Evolutionary conservation across 2,797 vertebrate genomes (phyloP).

Genomic region (Muraenolepis orangiensis): DNA sequence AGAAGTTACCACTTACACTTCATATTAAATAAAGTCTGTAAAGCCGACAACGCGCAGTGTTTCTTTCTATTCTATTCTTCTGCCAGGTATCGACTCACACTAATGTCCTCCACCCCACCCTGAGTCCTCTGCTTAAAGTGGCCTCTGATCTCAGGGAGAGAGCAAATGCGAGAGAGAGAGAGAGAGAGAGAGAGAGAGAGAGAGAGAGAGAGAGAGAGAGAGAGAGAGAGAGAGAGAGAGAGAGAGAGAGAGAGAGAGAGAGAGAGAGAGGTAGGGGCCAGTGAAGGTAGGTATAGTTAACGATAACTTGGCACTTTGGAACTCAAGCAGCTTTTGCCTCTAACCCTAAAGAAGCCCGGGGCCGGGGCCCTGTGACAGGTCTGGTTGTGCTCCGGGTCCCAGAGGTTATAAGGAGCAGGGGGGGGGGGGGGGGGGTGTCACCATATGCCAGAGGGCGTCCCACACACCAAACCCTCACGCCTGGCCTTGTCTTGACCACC

Average conservation of each 20-base stretch:
- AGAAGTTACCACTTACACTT: not conserved
- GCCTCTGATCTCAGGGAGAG: no score
- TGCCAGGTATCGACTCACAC: slow-evolving; percentile 18
- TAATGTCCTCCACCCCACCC: slow-evolving; percentile 32
- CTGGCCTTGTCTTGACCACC: slow-evolving; percentile 53
- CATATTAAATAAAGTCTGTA: no score
- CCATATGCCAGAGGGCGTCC: slow-evolving; percentile 53
- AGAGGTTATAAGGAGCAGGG: no score
- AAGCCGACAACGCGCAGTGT: no score
- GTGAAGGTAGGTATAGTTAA: slow-evolving; percentile 13
- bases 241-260: slow-evolving; percentile 14
- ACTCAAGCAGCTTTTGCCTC: slow-evolving; percentile 64
- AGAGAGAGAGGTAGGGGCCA: no score
- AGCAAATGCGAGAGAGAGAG: no score
- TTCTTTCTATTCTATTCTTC: no score
- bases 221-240: not conserved
- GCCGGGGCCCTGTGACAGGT: slow-evolving; percentile 67
- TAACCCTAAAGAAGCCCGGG: slow-evolving; percentile 62
- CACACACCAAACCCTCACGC: slow-evolving; percentile 60
- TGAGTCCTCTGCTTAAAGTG: no score
- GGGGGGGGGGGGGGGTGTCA: slow-evolving; percentile 43
- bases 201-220: no score
- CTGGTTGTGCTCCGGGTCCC: slow-evolving; percentile 63
- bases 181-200: no score
- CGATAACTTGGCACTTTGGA: slow-evolving; percentile 55